Conservation (phyloP, 2,113 vertebrate genomes). For the Deroptyus accipitrinus region DNA sequence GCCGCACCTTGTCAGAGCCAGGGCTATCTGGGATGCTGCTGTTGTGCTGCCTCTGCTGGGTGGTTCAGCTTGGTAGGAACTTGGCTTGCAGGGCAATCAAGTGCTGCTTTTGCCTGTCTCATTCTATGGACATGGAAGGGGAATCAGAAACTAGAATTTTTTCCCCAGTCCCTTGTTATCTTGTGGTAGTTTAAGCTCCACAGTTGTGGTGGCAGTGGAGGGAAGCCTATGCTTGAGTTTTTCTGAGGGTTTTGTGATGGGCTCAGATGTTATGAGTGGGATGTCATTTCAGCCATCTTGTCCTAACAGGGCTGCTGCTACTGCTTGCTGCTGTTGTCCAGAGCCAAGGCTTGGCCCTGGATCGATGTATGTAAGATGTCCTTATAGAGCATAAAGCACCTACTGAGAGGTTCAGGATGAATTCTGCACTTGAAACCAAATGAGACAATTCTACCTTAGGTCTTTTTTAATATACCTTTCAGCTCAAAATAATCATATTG, state of each 20-base stretch:
- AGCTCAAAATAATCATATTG: not conserved
- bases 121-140: not conserved
- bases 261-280: not conserved
- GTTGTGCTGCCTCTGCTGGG: not conserved
- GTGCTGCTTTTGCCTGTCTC: not conserved
- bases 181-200: not conserved
- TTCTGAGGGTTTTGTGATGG: not conserved
- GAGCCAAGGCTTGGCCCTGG: not conserved
- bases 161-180: not conserved
- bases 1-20: not conserved
- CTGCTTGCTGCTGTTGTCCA: not conserved
- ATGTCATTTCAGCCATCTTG: not conserved
- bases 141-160: not conserved
- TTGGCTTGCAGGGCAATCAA: not conserved
- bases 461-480: not conserved
- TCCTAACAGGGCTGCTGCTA: not conserved
- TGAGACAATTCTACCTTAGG: not conserved
- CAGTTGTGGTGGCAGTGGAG: not conserved
- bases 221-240: not conserved
- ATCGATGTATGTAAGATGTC: accelerated
- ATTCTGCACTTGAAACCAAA: not conserved
- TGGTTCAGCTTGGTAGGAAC: not conserved
- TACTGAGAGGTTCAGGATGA: not conserved
- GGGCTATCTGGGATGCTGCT: not conserved
- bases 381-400: not conserved